phyloP scores from a whole-genome alignment of 2,797 vertebrate species.

The Scleropages formosus region DNA sequence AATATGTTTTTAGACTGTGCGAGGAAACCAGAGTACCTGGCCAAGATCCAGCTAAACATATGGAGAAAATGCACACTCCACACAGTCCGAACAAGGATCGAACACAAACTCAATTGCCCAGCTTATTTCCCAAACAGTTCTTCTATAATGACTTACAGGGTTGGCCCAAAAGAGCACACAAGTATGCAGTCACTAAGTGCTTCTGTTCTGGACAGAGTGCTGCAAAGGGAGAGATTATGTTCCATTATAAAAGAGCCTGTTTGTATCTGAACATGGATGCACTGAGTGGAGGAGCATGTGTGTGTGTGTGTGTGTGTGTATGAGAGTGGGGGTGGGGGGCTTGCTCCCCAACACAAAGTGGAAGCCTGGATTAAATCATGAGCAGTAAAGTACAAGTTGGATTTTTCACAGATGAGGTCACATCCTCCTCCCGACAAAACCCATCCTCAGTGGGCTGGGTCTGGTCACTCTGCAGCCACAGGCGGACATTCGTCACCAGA shows the following conservation, averaged over 20 bases:
- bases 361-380: conserved; percentile 82
- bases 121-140: too few relatives aligned
- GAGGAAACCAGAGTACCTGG: too few relatives aligned
- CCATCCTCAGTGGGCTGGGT: conserved; percentile 65
- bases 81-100: too few relatives aligned
- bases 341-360: conserved; percentile 65
- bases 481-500: conserved; percentile 55
- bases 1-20: too few relatives aligned
- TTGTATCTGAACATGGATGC: conserved; percentile 6
- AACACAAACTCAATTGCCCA: too few relatives aligned
- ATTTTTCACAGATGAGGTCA: conserved; percentile 89
- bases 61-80: too few relatives aligned
- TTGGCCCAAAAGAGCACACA: too few relatives aligned
- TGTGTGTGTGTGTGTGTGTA: too few relatives aligned
- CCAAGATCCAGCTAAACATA: too few relatives aligned
- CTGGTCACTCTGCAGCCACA: conserved; percentile 46
- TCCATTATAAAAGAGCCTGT: neutral
- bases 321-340: conserved; percentile 37
- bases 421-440: conserved; percentile 80
- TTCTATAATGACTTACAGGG: too few relatives aligned
- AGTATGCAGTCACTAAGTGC: neutral
- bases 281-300: neutral
- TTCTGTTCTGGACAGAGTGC: conserved; percentile 18
- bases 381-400: conserved; percentile 82
- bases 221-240: conserved; percentile 25